These are phyloP conservation scores for Forpus xanthops DNA, from an alignment of 2,797 vertebrate species.

Conservation along the genomic window DNA sequence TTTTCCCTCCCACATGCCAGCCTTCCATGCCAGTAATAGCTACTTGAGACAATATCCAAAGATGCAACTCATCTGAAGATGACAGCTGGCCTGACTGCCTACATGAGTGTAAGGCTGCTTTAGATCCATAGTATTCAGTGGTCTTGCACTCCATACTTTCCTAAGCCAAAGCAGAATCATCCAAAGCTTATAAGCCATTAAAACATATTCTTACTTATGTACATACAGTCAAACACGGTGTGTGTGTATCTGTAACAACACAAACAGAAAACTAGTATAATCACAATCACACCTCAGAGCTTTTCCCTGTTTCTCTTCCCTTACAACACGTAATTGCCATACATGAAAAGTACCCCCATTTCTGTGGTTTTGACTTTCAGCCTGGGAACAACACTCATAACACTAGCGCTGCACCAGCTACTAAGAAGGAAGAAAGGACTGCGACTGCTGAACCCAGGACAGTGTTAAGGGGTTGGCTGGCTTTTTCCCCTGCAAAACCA, in stretches of 20 bases:
- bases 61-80: background rate
- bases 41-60: background rate
- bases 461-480: background rate
- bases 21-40: background rate
- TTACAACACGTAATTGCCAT: background rate
- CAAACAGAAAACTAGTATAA: background rate
- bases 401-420: background rate
- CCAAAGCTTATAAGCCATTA: background rate
- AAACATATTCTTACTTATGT: background rate
- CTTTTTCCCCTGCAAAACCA: background rate
- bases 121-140: rapidly evolving
- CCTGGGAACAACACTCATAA: background rate
- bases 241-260: rapidly evolving
- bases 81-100: background rate
- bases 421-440: background rate
- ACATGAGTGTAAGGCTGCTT: background rate
- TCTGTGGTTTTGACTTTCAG: background rate
- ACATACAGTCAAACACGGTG: rapidly evolving
- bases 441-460: background rate
- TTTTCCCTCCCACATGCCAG: background rate
- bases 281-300: background rate
- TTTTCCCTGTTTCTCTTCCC: background rate
- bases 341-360: background rate
- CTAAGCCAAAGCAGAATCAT: rapidly evolving
- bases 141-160: background rate